Percentiles rank a stretch among this genome's conserved stretches.
Evolutionary conservation across 37 sponge, comb jelly and placozoan genomes (phyloP).

Genomic region (Geodia barretti): DNA sequence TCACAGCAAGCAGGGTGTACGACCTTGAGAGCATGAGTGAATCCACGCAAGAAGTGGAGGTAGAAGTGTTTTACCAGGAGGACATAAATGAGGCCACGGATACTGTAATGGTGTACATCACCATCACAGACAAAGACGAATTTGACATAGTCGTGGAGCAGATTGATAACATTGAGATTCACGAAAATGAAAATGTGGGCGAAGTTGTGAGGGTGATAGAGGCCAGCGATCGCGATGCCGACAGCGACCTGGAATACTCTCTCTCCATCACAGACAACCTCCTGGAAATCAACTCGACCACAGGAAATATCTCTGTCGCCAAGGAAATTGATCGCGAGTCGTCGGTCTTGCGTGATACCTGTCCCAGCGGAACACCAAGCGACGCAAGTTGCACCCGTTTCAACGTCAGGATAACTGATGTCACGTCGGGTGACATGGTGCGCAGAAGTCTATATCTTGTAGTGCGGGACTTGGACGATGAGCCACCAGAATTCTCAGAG

Average conservation of each 20-base stretch:
- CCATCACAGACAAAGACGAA: constrained; percentile 51
- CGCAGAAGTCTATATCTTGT: not conserved
- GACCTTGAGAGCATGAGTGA: constrained; percentile 6
- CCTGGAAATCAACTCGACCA: constrained; percentile 31
- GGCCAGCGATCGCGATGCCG: constrained; percentile 55
- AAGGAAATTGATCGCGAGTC: constrained; percentile 55
- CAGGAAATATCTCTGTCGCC: constrained; percentile 36
- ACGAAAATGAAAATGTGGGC: constrained; percentile 18
- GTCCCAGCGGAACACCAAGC: constrained; percentile 34
- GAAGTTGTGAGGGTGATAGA: constrained; percentile 24
- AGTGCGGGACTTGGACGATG: constrained; percentile 56
- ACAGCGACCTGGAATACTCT: constrained; percentile 22
- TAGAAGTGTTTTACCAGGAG: constrained; percentile 23
- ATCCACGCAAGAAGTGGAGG: constrained; percentile 7
- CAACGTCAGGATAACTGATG: constrained; percentile 19
- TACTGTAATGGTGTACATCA: constrained; percentile 25
- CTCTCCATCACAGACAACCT: constrained; percentile 21
- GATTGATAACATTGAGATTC: constrained; percentile 4
- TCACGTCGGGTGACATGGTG: not conserved
- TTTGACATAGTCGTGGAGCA: not conserved
- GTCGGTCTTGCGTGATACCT: not conserved
- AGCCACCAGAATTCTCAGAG: constrained; percentile 47
- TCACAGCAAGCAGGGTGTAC: constrained; percentile 4
- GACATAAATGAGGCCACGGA: constrained; percentile 21
- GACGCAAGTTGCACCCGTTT: constrained; percentile 30